Evolutionary conservation across 2,888 invertebrate genomes (phyloP).

Genomic region (Acronicta alni): DNA sequence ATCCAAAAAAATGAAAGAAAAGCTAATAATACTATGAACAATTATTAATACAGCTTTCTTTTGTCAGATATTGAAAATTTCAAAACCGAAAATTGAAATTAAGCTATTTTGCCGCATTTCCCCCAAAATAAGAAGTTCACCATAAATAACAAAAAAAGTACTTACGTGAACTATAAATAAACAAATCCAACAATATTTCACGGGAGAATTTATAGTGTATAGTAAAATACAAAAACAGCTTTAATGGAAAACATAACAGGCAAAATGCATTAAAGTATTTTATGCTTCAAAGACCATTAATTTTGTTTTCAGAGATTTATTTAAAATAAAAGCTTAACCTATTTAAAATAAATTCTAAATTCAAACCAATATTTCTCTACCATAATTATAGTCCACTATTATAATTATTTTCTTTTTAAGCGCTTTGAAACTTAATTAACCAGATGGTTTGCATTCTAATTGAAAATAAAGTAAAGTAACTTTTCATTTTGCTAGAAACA

Average conservation of each 20-base stretch:
- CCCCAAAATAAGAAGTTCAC: neutral
- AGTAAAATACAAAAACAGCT: neutral
- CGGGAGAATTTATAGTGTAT: neutral
- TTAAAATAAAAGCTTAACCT: too few species aligned
- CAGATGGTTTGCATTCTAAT: neutral
- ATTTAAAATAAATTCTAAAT: too few species aligned
- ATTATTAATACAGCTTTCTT: neutral
- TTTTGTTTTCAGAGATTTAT: neutral
- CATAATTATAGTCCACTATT: neutral
- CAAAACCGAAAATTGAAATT: constrained; percentile 10
- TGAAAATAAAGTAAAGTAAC: neutral
- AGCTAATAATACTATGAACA: too few species aligned
- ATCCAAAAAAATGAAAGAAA: too few species aligned
- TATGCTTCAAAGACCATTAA: neutral
- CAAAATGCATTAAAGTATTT: neutral
- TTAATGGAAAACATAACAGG: too few species aligned
- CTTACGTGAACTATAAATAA: constrained; percentile 7
- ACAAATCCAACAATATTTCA: constrained; percentile 6
- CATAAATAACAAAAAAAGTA: constrained; percentile 16
- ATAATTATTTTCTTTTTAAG: neutral
- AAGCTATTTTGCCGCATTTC: constrained; percentile 16
- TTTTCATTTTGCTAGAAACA: too few species aligned
- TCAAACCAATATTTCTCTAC: too few species aligned
- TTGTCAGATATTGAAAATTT: constrained; percentile 4
- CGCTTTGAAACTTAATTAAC: neutral